Base-by-base conservation (phyloP, 1,140 invertebrate species). In the Procambarus clarkii region DNA sequence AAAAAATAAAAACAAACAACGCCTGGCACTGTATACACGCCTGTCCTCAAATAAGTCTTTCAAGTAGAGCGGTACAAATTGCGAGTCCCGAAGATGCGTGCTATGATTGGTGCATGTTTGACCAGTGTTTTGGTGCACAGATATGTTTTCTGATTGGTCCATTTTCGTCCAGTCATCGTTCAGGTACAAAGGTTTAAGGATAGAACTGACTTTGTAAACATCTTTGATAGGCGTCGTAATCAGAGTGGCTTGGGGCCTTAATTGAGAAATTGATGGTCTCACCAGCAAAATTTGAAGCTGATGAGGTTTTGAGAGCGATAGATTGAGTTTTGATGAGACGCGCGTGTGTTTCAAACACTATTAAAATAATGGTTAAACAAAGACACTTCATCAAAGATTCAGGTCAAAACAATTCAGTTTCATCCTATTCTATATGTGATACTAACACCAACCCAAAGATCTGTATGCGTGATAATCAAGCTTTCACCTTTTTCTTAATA, bases 61-160 rank as follows among this genome's bases (percentile, higher is more conserved):
- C 87, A 89, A 46, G 58, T 79, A 58, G 71, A 34, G 60, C 11
- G 83, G 71, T 86, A 88, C 76, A 80, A 80, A 79, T 48, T 64
- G 64, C 58, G 46, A 88, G n/a, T 60, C 34, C 77, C 58, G 77
- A 74, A 81, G 45, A 88, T 86, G 83, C 69, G 58, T 81, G 46
- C 64, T 83, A 71, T 81, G 78, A 69, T 88, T 88, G 86, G 78
- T 81, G 54, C 58, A 81, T n/a, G 79, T n/a, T 83, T 46, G 46
- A 69, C 79, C 78, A 80, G 50, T 89, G 46, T n/a, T 64, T 45
- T 89, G 54, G 50, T 60, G 87, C 83, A 15, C 11, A 83, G 79
- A 82, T 81, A 82, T 46, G 80, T 64, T 50, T 80, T 89, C 60
- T 89, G 87, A 89, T 76, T 89, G 87, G 87, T 89, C 21, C 87